phyloP scores from a whole-genome alignment of 2,888 invertebrate species.

The Pachliopta kotzebuea region DNA sequence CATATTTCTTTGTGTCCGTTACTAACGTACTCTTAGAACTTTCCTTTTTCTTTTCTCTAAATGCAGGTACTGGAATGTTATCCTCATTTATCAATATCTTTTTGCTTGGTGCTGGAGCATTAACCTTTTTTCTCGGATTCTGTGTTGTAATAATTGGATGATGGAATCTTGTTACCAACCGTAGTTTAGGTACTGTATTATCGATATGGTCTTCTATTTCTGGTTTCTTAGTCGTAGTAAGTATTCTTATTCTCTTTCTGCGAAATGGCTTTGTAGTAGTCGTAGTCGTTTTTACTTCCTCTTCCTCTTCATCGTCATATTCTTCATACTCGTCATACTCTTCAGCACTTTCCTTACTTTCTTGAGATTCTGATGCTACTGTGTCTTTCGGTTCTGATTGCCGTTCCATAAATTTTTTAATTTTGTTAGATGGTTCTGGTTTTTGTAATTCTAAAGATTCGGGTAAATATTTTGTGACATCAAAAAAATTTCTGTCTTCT shows the following conservation, averaged over 20 bases:
- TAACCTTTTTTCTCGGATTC: slow-evolving; percentile 29
- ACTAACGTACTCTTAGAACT: slow-evolving; percentile 65
- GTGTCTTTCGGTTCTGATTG: slow-evolving; percentile 19
- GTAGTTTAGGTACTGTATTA: slow-evolving; percentile 46
- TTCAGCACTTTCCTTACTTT: slow-evolving; percentile 35
- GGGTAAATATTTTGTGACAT: slow-evolving; percentile 47
- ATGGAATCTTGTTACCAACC: slow-evolving; percentile 59
- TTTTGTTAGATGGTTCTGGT: slow-evolving; percentile 48
- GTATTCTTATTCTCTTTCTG: slow-evolving; percentile 42
- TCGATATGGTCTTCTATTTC: slow-evolving; percentile 36
- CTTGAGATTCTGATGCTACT: slow-evolving; percentile 28
- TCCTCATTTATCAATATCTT: slow-evolving; percentile 33
- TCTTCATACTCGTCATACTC: slow-evolving; percentile 50
- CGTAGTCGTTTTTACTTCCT: slow-evolving; percentile 42
- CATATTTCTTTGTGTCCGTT: slow-evolving; percentile 69
- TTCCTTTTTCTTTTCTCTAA: slow-evolving; percentile 68
- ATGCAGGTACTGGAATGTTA: slow-evolving; percentile 45
- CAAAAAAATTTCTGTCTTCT: slow-evolving; percentile 40
- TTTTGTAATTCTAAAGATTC: slow-evolving; percentile 43
- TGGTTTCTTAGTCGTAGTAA: slow-evolving; percentile 43
- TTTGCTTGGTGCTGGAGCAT: slow-evolving; percentile 4
- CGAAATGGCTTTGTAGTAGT: slow-evolving; percentile 49
- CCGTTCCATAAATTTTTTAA: slow-evolving; percentile 43
- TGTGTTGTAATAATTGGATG: slow-evolving; percentile 37
- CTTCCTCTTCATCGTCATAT: slow-evolving; percentile 41